A percentile compares a stretch with the other conserved stretches of the same genome.
Evolutionary conservation across 2,113 vertebrate species (phyloP).

Genomic region (Myiozetetes cayanensis): DNA sequence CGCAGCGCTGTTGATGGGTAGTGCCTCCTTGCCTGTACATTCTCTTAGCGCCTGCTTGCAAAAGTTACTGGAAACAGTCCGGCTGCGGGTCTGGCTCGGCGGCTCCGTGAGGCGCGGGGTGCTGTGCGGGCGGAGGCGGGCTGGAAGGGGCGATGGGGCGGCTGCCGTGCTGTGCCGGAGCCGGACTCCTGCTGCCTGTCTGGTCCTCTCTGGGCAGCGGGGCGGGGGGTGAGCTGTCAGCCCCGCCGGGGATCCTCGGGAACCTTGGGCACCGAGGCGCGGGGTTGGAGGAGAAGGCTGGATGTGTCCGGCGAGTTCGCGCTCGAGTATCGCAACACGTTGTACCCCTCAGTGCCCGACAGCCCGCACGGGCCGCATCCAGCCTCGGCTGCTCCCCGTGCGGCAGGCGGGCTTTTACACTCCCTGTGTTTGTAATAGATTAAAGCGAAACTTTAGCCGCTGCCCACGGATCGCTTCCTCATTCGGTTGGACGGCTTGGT

Average conservation of each 20-base stretch:
- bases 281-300: background rate
- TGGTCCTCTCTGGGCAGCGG: background rate
- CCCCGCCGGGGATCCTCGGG: background rate
- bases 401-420: rapidly evolving
- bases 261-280: background rate
- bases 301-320: background rate
- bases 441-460: background rate
- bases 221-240: rapidly evolving
- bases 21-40: background rate
- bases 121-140: background rate
- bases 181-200: background rate
- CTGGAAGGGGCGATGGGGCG: background rate
- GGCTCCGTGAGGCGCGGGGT: background rate
- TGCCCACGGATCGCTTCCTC: background rate
- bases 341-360: background rate
- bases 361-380: background rate
- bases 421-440: background rate
- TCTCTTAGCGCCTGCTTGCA: background rate
- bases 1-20: background rate
- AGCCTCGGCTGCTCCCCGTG: background rate
- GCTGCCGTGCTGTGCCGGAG: background rate
- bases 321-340: background rate
- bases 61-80: background rate
- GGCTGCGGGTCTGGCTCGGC: background rate
- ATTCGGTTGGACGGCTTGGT: rapidly evolving